These are phyloP conservation scores for Polydrusus cervinus DNA, from an alignment of 2,888 invertebrate genomes.

Conservation along the genomic window DNA sequence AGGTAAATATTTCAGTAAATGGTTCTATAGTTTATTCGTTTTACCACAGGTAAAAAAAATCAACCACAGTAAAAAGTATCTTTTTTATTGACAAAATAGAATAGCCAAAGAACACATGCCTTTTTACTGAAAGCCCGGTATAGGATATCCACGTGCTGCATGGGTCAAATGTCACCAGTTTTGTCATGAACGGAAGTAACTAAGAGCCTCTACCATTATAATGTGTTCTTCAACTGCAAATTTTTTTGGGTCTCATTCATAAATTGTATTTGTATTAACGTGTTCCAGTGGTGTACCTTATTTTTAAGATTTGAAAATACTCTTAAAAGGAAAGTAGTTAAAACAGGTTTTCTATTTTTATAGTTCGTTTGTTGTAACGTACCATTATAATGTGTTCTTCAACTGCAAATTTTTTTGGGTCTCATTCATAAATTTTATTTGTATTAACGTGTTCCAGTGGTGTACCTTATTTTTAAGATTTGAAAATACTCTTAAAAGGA, in stretches of 20 bases:
- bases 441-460: conserved; percentile 7
- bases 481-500: no score
- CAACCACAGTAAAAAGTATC: conserved; percentile 20
- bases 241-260: conserved; percentile 50
- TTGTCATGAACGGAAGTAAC: conserved; percentile 67
- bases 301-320: background rate
- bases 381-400: conserved; percentile 55
- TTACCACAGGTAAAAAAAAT: conserved; percentile 19
- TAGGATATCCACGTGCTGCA: conserved; percentile 66
- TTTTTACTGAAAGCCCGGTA: conserved; percentile 4
- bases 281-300: conserved; percentile 15
- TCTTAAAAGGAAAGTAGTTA: no score
- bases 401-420: conserved; percentile 55
- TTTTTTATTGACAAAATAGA: conserved; percentile 17
- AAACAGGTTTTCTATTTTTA: no score
- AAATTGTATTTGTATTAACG: conserved; percentile 20
- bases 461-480: background rate
- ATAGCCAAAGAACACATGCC: conserved; percentile 13
- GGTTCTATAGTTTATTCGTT: background rate
- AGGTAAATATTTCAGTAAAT: no score
- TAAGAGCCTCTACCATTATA: conserved; percentile 62
- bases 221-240: conserved; percentile 52
- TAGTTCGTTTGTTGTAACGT: no score
- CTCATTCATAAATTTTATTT: conserved; percentile 38
- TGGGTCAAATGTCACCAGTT: conserved; percentile 68